A percentile compares a stretch with the other conserved stretches of the same genome.
Conservation (phyloP, 2,888 invertebrate species). For the Phaonia tiefii region DNA sequence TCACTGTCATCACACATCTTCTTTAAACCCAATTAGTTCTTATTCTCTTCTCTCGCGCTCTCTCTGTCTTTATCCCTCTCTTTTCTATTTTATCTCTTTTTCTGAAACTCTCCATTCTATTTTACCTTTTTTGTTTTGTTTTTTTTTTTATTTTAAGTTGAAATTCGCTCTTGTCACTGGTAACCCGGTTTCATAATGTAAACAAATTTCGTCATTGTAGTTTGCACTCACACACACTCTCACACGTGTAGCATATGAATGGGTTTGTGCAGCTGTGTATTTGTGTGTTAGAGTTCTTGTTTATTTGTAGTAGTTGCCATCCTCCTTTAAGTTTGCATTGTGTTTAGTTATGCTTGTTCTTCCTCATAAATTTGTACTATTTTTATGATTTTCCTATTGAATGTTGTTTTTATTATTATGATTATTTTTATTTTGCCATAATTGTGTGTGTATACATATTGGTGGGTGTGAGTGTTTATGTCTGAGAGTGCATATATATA, state of each 20-base stretch:
- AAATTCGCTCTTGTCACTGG: slow-evolving; percentile 59
- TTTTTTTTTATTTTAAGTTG: slow-evolving; percentile 41
- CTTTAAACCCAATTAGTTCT: too few species aligned
- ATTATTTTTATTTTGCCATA: slow-evolving; percentile 15
- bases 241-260: not conserved
- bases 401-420: not conserved
- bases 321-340: slow-evolving; percentile 43
- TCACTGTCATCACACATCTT: not conserved
- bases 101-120: not conserved
- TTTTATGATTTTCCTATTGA: slow-evolving; percentile 9
- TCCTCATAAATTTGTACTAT: slow-evolving; percentile 2
- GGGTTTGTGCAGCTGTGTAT: not conserved
- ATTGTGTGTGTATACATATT: too few species aligned
- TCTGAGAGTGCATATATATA: not conserved
- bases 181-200: slow-evolving; percentile 67
- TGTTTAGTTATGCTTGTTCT: slow-evolving; percentile 25
- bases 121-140: slow-evolving; percentile 6
- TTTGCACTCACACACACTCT: not conserved
- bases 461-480: not conserved
- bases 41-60: not conserved
- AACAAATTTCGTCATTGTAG: slow-evolving; percentile 50
- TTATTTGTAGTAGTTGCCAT: slow-evolving; percentile 2
- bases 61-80: not conserved
- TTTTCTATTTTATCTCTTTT: not conserved
- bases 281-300: slow-evolving; percentile 3